Conservation (phyloP, 2,888 invertebrate species). For the Lasioglossum marginatum region DNA sequence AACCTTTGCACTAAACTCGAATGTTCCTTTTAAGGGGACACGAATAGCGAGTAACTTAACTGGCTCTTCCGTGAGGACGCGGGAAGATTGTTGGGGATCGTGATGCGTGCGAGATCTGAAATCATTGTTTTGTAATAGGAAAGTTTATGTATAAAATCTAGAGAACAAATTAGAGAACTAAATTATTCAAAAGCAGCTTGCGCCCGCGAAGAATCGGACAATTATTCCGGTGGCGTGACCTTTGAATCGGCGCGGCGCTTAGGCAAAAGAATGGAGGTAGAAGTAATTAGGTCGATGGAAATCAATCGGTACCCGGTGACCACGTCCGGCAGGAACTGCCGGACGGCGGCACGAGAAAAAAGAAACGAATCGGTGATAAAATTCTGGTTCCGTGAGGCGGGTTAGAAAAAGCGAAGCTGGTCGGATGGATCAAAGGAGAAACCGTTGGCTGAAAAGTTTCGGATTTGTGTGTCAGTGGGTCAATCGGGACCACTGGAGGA, state of each 20-base stretch:
- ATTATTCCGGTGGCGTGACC: background rate
- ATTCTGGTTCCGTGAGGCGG: conserved; percentile 24
- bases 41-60: background rate
- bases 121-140: no score
- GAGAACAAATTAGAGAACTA: background rate
- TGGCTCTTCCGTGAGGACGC: no score
- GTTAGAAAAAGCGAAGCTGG: background rate
- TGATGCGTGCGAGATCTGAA: background rate
- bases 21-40: background rate
- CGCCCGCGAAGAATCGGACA: background rate
- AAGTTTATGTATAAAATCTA: background rate
- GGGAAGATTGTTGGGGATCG: background rate
- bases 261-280: background rate
- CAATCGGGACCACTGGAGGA: conserved; percentile 26
- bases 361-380: conserved; percentile 19
- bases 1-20: background rate
- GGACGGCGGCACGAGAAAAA: background rate
- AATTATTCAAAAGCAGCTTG: background rate
- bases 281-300: conserved; percentile 34
- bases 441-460: background rate
- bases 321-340: background rate
- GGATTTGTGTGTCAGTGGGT: conserved; percentile 56
- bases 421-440: conserved; percentile 19
- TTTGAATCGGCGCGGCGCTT: background rate
- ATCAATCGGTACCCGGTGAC: conserved; percentile 27